Base-by-base conservation (phyloP, 2,797 vertebrate species). In the Sebastes iracundus region DNA sequence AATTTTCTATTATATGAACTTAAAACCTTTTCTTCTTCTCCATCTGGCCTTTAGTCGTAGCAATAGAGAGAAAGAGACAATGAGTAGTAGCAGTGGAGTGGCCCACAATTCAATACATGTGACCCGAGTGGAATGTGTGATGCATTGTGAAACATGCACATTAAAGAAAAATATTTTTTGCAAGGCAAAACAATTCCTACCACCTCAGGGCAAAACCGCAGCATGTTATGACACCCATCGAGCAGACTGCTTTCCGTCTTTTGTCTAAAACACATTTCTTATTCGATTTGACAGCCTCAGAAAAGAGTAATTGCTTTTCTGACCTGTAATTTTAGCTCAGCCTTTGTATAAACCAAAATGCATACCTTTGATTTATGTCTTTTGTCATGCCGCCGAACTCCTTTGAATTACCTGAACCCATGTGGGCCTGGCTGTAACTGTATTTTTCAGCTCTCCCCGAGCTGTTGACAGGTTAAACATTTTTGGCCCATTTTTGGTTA, bases 271-370 rank as follows among this genome's bases (percentile, higher is more conserved):
- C 85, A 90, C 87, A 92, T 93, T 94, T 91, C 86, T 93, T 93
- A 94, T 95, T 94, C 61, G 73, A 90, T 89, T 91, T 93, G 94
- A 94, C 91, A 94, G 92, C 91, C 90, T 90, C 81, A 94, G 90
- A 92, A 90, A 92, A 93, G 85, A 93, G 94, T 94, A 94, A 96
- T 95, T 95, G 93, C 94, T 95, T 95, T 94, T 93, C 88, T 94
- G 91, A 92, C 93, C 93, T 95, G 89, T 90, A 95, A 94, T 95
- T 92, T 93, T 93, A 88, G 89, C 90, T 89, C 92, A 85, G 92
- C 79, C 83, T 92, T 92, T 93, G 91, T 93, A 85, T 88, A 92
- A 93, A 91, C 91, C 84, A 91, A 91, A 95, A 94, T 93, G 88
- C 91, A 88, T 87, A 91, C 83, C 78, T 92, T 91, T 94, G 92